Evolutionary conservation across 2,113 vertebrate species (phyloP).

Genomic region (Crotalus viridis): DNA sequence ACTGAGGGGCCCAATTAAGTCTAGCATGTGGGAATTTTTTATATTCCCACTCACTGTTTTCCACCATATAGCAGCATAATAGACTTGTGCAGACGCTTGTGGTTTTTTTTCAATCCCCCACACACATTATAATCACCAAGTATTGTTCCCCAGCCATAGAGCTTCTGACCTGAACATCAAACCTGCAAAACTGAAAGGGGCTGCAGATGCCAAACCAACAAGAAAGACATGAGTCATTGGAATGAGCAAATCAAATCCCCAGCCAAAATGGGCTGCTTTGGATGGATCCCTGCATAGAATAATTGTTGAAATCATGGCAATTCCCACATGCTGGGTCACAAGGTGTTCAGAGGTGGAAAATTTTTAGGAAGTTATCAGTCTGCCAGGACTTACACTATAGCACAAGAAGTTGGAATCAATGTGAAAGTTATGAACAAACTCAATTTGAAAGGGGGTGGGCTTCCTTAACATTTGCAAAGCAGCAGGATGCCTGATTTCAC

Average conservation of each 20-base stretch:
- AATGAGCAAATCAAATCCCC: background rate
- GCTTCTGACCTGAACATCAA: background rate
- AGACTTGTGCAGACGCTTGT: background rate
- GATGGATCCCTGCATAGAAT: background rate
- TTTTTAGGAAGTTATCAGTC: background rate
- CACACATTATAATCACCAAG: background rate
- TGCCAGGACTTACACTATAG: background rate
- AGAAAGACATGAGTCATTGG: background rate
- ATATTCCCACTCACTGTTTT: background rate
- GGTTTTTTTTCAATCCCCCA: background rate
- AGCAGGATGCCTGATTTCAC: background rate
- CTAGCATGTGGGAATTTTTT: background rate
- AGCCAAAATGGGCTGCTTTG: background rate
- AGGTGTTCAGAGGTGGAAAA: background rate
- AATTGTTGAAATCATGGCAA: background rate
- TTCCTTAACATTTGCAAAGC: conserved; percentile 1
- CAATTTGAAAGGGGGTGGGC: conserved; percentile 2
- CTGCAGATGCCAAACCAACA: background rate
- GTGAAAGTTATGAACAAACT: background rate
- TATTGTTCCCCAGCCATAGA: background rate
- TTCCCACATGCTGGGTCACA: background rate
- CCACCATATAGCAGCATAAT: background rate
- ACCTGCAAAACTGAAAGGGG: conserved; percentile 8
- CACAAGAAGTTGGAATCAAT: background rate
- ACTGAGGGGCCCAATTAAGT: background rate